phyloP scores from a whole-genome alignment of 1,140 invertebrate species.

The Drosophila suzukii region DNA sequence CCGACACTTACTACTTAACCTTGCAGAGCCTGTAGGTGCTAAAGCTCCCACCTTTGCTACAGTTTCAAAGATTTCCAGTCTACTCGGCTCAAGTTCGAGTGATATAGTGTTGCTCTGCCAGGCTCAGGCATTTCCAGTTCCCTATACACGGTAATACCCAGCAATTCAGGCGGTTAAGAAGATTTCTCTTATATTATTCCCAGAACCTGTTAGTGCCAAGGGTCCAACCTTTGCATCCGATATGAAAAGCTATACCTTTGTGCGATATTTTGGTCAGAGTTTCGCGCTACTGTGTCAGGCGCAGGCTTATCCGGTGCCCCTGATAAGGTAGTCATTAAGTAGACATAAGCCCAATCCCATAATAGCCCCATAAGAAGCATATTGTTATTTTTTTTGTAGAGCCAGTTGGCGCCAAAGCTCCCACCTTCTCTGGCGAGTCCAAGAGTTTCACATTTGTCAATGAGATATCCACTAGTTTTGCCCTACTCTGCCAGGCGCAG shows the following conservation, averaged over 20 bases:
- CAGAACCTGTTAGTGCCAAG: conserved; percentile 88
- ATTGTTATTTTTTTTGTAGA: conserved; percentile 84
- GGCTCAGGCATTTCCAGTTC: conserved; percentile 90
- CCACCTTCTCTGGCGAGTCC: conserved; percentile 87
- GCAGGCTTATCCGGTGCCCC: conserved; percentile 88
- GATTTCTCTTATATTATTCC: not conserved
- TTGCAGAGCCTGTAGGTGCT: conserved; percentile 89
- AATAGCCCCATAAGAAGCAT: not conserved
- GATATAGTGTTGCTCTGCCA: conserved; percentile 88
- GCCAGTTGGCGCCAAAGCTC: conserved; percentile 89
- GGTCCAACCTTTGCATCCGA: conserved; percentile 88
- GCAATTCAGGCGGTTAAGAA: conserved; percentile 87
- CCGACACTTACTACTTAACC: not conserved
- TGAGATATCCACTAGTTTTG: conserved; percentile 84
- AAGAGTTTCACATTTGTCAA: conserved; percentile 74
- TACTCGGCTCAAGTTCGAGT: conserved; percentile 83
- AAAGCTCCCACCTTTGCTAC: conserved; percentile 89
- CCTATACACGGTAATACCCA: conserved; percentile 85
- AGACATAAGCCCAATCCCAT: conserved; percentile 1
- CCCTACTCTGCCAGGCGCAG: conserved; percentile 86
- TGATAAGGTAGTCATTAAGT: conserved; percentile 86
- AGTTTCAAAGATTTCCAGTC: conserved; percentile 86
- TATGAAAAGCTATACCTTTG: conserved; percentile 88
- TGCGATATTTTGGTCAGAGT: conserved; percentile 85
- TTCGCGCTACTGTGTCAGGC: conserved; percentile 92